Evolutionary conservation across 2,888 invertebrate species (phyloP), one percentile per base, ranked within the genome.

Genomic region (Mystacides longicornis): DNA sequence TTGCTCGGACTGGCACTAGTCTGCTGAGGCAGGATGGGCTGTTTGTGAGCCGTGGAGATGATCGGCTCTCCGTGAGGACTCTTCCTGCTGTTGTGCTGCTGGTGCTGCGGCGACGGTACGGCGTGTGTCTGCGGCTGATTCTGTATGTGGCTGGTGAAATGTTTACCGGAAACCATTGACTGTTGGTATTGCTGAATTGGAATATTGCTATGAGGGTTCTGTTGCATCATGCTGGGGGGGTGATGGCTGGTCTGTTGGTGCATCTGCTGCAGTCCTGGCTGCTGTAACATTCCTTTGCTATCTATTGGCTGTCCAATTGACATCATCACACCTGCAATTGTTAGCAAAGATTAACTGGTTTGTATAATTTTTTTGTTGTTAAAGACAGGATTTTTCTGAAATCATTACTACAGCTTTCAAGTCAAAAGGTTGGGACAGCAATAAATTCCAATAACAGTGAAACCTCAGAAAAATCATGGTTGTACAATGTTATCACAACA

Each of bases 271-370:
- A 16, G 27, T 22, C 9, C 22, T 7, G 49, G 50, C 14, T 23
- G 54, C 14, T 37, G 64, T 66, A 75, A 74, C 67, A 72, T 70
- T 61, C 68, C 69, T 65, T 70, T 37, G 14, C 16, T 37, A 37
- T 37, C 37, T 16, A 71, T 69, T 68, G 66, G 52, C 37, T 57
- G 19, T 37, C 31, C 58, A 55, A 56, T 56, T 21, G 27, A 42
- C 51, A 60, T 56, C 56, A 52, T 18, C n/a, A 54, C 51, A 49
- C 57, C 57, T 57, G 33, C 16, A 46, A 31, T 31, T 9, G 14
- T 31, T 9, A 31, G 31, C 7, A 31, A 31, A 31, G 9, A 31
- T 31, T 9, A 31, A 9, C 7, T 31, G n/a, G n/a, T n/a, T n/a
- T n/a, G n/a, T n/a, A n/a, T n/a, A n/a, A n/a, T n/a, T n/a, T n/a